Conservation (phyloP, 2,113 vertebrate species). For the Paramormyrops kingsleyae region DNA sequence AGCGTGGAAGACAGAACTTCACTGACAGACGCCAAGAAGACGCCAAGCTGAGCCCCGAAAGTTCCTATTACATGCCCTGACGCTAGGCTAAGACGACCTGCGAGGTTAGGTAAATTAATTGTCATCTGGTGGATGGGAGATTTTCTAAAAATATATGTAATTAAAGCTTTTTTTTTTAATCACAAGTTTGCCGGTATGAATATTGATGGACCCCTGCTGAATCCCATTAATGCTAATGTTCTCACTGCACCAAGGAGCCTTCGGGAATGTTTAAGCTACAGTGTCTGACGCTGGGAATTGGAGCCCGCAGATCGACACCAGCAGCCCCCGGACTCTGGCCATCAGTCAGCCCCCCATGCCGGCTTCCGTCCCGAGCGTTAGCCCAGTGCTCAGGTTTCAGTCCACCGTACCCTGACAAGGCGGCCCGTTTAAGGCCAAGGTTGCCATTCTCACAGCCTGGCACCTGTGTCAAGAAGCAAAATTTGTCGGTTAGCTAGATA, state of each 20-base stretch:
- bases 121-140: slow-evolving; percentile 1
- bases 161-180: slow-evolving; percentile 17
- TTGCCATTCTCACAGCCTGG: background rate
- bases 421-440: background rate
- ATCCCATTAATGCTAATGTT: slow-evolving; percentile 17
- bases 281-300: background rate
- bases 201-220: slow-evolving; percentile 13
- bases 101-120: slow-evolving; percentile 14
- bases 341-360: background rate
- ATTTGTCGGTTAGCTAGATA: background rate
- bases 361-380: background rate
- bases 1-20: background rate
- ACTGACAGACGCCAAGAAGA: background rate
- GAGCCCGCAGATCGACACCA: background rate
- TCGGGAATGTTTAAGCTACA: background rate
- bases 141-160: slow-evolving; percentile 20
- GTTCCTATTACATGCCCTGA: background rate
- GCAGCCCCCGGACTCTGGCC: background rate
- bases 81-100: background rate
- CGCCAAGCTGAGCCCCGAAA: background rate
- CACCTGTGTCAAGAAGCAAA: background rate
- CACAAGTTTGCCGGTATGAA: slow-evolving; percentile 6
- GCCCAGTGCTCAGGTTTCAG: background rate
- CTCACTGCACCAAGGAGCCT: background rate
- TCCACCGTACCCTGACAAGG: background rate